Evolutionary conservation across 2,888 invertebrate species (phyloP).

Genomic region (Heliothis peltigera): DNA sequence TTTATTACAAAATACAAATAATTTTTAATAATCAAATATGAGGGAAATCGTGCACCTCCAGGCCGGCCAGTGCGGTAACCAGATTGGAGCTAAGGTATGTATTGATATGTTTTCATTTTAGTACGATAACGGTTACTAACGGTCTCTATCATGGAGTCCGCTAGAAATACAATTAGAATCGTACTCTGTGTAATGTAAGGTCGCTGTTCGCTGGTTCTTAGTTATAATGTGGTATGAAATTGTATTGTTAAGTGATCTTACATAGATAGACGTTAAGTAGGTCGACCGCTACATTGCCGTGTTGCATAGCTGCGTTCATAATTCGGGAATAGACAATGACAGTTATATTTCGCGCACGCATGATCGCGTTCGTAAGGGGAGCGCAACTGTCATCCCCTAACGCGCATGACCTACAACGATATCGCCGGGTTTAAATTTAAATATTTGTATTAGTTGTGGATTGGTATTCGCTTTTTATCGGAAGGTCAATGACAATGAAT

Average conservation of each 20-base stretch:
- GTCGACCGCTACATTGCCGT: constrained; percentile 52
- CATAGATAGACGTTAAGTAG: constrained; percentile 36
- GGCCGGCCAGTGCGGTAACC: constrained; percentile 96
- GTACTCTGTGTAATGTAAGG: constrained; percentile 24
- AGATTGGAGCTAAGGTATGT: constrained; percentile 92
- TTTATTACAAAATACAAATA: constrained; percentile 76
- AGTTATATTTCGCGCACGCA: constrained; percentile 72
- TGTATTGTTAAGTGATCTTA: constrained; percentile 44
- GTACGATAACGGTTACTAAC: constrained; percentile 49
- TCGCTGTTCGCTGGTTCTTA: constrained; percentile 8
- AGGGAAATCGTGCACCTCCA: constrained; percentile 96
- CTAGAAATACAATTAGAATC: constrained; percentile 43
- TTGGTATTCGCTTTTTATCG: constrained; percentile 16
- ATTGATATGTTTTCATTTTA: constrained; percentile 40
- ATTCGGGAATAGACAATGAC: constrained; percentile 67
- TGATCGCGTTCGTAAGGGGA: constrained; percentile 54
- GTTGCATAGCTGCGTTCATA: constrained; percentile 74
- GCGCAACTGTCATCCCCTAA: constrained; percentile 63
- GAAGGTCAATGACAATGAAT: constrained; percentile 41
- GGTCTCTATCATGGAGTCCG: constrained; percentile 40
- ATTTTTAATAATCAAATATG: constrained; percentile 89
- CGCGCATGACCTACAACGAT: constrained; percentile 26
- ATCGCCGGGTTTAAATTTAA: constrained; percentile 6
- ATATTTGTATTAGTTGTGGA: neutral
- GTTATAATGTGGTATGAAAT: constrained; percentile 17